phyloP scores from a whole-genome alignment of 1,140 invertebrate genomes.

The Reticulitermes speratus region DNA sequence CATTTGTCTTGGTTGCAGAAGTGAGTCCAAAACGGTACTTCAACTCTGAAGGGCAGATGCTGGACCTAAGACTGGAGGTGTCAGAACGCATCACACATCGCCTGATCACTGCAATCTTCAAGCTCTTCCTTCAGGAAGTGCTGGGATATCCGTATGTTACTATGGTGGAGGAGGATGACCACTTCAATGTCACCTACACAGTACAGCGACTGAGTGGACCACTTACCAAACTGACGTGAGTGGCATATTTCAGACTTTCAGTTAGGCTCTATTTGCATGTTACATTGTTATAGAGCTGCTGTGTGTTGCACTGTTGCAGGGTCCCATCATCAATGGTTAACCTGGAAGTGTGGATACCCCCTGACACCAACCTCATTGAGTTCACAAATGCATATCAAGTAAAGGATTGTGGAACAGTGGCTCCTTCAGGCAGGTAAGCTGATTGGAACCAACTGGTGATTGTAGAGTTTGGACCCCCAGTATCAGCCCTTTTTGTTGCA shows the following conservation, averaged over 20 bases:
- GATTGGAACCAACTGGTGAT: neutral
- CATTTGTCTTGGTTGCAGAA: constrained; percentile 40
- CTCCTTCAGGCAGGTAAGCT: constrained; percentile 55
- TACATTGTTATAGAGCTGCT: too few species aligned
- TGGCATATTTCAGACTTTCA: neutral
- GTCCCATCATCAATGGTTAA: constrained; percentile 65
- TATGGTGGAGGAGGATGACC: constrained; percentile 49
- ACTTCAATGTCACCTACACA: constrained; percentile 47
- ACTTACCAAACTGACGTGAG: neutral
- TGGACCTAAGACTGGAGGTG: constrained; percentile 52
- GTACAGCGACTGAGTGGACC: constrained; percentile 41
- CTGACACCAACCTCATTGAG: constrained; percentile 53
- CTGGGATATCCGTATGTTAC: constrained; percentile 60
- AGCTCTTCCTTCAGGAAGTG: constrained; percentile 62
- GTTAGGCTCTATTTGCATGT: neutral
- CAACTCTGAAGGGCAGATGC: constrained; percentile 39
- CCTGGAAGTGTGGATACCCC: constrained; percentile 67
- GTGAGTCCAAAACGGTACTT: constrained; percentile 44
- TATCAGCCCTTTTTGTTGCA: constrained; percentile 37
- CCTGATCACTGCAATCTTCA: constrained; percentile 60
- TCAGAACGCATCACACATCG: constrained; percentile 60
- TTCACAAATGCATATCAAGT: constrained; percentile 49
- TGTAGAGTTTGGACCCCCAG: too few species aligned
- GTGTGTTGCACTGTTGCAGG: constrained; percentile 38
- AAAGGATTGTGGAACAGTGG: constrained; percentile 60